These are phyloP conservation scores for Muntiacus muntjak DNA, from an alignment of 2,113 vertebrate species.

Conservation along the genomic window DNA sequence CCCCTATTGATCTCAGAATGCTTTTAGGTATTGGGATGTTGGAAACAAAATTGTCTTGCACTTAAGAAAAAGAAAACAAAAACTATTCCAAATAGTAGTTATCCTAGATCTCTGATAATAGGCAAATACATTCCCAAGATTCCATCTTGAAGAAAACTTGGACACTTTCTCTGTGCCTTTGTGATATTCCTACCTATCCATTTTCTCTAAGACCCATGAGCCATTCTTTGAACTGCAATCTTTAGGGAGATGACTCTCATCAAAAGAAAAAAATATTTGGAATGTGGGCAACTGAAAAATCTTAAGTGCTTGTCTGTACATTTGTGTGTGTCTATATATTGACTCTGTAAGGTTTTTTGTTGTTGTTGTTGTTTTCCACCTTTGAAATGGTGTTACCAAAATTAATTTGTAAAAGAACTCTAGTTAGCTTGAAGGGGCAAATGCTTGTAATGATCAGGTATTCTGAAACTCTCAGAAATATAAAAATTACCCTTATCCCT, in stretches of 20 bases:
- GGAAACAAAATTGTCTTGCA: not conserved
- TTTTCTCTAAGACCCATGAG: not conserved
- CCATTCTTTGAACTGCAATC: not conserved
- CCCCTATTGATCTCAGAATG: not conserved
- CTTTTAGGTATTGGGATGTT: not conserved
- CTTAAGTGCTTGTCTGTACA: not conserved
- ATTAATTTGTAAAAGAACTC: not conserved
- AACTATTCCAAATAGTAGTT: not conserved
- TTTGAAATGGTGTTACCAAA: not conserved
- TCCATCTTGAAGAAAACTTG: not conserved
- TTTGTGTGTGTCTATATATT: not conserved
- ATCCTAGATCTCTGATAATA: not conserved
- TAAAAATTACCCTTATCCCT: not conserved
- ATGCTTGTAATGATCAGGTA: not conserved
- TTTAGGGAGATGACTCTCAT: not conserved
- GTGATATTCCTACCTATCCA: not conserved
- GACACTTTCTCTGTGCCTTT: not conserved
- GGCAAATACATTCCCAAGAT: not conserved
- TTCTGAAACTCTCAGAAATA: not conserved
- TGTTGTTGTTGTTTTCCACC: not conserved
- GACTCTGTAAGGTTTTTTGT: not conserved
- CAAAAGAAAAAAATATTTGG: not conserved
- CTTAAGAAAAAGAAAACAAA: not conserved
- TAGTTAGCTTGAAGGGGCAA: not conserved
- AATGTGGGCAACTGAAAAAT: not conserved